Evolutionary conservation across 1,140 invertebrate species (phyloP).

Genomic region (Trichonephila clavata): DNA sequence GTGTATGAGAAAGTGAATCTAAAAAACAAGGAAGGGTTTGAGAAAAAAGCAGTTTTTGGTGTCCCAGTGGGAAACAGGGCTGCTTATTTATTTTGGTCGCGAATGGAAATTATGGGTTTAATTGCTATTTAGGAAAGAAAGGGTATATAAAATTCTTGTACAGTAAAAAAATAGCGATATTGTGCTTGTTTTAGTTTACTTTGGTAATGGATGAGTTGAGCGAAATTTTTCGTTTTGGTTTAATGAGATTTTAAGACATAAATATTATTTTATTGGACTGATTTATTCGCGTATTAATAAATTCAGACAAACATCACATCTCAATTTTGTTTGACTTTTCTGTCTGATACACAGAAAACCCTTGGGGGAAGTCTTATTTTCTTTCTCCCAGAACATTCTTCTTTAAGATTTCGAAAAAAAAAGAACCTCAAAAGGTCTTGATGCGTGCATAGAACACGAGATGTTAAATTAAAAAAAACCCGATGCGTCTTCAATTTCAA

Average conservation of each 20-base stretch:
- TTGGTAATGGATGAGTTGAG: too few species aligned
- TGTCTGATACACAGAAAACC: neutral
- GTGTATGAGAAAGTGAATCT: neutral
- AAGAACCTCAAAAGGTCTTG: neutral
- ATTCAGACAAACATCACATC: neutral
- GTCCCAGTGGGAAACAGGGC: neutral
- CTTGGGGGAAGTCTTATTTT: neutral
- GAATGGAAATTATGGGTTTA: neutral
- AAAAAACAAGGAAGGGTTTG: neutral
- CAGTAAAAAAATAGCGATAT: too few species aligned
- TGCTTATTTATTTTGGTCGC: neutral
- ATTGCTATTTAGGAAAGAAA: neutral
- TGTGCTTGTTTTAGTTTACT: too few species aligned
- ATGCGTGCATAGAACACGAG: neutral
- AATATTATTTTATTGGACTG: neutral
- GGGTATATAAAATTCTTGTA: neutral
- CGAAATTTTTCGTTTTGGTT: too few species aligned
- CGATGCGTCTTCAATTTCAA: conserved; percentile 1
- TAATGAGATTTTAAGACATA: neutral
- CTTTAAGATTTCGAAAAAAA: neutral
- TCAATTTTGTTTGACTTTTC: neutral
- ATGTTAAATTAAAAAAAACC: neutral
- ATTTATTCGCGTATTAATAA: neutral
- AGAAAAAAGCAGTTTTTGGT: neutral
- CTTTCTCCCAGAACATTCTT: neutral